Conservation (phyloP, 2,113 vertebrate genomes). For the Edolisoma coerulescens region DNA sequence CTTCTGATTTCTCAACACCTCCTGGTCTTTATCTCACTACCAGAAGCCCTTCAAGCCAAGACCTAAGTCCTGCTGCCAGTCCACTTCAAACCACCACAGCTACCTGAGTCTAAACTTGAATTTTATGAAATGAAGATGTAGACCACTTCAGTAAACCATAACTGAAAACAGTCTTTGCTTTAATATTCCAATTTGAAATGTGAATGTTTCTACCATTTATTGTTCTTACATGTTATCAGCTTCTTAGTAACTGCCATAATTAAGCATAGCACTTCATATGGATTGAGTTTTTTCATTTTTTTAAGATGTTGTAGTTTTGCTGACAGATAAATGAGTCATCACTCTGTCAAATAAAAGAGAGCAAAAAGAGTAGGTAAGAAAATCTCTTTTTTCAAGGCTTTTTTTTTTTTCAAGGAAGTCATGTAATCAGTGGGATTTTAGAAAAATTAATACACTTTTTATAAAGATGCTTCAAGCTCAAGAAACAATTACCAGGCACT, state of each 20-base stretch:
- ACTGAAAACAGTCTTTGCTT: neutral
- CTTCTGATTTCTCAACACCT: neutral
- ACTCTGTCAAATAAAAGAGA: neutral
- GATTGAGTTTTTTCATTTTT: neutral
- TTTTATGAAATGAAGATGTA: neutral
- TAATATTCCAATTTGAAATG: neutral
- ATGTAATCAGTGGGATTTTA: neutral
- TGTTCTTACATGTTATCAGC: neutral
- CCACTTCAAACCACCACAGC: neutral
- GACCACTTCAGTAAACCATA: neutral
- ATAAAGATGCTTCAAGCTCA: neutral
- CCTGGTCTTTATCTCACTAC: neutral
- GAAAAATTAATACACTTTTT: neutral
- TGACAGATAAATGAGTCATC: slow-evolving; percentile 27
- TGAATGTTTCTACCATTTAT: neutral
- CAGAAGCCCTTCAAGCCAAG: neutral
- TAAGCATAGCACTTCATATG: neutral
- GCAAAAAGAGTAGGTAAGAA: neutral
- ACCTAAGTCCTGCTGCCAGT: neutral
- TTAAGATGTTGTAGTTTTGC: neutral
- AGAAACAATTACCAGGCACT: neutral
- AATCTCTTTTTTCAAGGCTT: neutral
- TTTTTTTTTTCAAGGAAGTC: too few relatives aligned
- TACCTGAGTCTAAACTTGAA: neutral
- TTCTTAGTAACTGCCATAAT: neutral